Evolutionary conservation across 2,888 invertebrate genomes (phyloP).

Genomic region (Steinernema scapterisci): DNA sequence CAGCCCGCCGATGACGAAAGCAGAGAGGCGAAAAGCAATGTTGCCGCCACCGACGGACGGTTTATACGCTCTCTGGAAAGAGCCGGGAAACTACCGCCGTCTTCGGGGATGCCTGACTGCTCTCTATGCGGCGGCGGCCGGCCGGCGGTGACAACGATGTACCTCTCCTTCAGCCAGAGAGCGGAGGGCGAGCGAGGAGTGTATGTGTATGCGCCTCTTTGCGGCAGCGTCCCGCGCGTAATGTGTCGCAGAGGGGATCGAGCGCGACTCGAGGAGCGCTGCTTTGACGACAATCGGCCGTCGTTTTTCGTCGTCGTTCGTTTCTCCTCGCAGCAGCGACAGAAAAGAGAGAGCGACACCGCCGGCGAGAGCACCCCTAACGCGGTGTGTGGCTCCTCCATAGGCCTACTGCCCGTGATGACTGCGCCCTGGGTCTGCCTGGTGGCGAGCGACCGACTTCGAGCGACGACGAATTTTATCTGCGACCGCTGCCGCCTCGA

Average conservation of each 20-base stretch:
- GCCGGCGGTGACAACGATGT: no score
- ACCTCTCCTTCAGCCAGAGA: no score
- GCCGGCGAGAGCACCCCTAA: neutral
- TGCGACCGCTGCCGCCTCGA: neutral
- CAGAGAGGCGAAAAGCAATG: no score
- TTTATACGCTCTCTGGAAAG: no score
- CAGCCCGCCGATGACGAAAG: neutral
- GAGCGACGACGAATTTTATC: slow-evolving; percentile 6
- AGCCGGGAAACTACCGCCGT: no score
- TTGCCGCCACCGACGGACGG: no score
- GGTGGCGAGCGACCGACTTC: neutral
- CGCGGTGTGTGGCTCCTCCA: no score
- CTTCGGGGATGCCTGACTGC: no score
- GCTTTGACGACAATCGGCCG: neutral
- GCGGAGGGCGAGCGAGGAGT: neutral
- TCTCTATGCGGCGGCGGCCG: no score
- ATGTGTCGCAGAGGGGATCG: slow-evolving; percentile 16
- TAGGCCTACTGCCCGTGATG: no score
- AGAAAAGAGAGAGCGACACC: neutral
- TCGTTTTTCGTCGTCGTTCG: neutral
- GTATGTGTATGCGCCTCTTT: slow-evolving; percentile 14
- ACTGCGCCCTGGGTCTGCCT: no score
- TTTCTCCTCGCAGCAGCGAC: neutral
- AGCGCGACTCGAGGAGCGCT: slow-evolving; percentile 4
- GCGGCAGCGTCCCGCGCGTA: slow-evolving; percentile 10